These are phyloP conservation scores for Myoxocephalus aenaeus DNA, from an alignment of 2,797 vertebrate species.

Conservation along the genomic window DNA sequence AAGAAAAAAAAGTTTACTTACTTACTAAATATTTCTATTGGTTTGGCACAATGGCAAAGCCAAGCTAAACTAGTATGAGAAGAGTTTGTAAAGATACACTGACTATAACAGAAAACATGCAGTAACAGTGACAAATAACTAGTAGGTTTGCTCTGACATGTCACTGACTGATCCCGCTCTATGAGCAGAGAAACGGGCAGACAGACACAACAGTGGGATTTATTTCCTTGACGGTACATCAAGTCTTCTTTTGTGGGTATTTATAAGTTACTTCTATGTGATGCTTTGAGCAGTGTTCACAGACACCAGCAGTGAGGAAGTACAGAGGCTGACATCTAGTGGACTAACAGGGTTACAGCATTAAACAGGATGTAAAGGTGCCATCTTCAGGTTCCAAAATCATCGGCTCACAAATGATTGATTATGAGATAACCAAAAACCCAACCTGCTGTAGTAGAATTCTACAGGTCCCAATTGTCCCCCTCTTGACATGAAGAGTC, in stretches of 20 bases:
- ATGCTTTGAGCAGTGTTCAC: neutral
- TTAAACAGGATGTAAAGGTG: neutral
- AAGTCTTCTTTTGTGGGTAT: neutral
- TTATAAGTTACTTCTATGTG: neutral
- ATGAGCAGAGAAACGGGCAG: too few relatives aligned
- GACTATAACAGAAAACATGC: neutral
- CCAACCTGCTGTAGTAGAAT: neutral
- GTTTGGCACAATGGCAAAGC: neutral
- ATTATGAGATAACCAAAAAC: neutral
- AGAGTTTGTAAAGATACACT: neutral
- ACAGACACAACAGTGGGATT: neutral
- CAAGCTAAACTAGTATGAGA: neutral
- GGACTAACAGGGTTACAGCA: neutral
- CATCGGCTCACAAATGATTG: neutral
- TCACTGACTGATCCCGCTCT: too few relatives aligned
- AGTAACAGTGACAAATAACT: neutral
- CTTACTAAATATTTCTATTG: neutral
- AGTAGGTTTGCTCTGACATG: neutral
- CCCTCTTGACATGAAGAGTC: neutral
- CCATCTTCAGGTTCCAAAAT: neutral
- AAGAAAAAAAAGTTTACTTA: too few relatives aligned
- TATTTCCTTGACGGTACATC: neutral
- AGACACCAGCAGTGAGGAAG: neutral
- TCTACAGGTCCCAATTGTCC: too few relatives aligned
- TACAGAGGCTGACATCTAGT: constrained; percentile 10